Evolutionary conservation across 2,113 vertebrate genomes (phyloP), one percentile per base, ranked within the genome.

Genomic region (Rhinoptilus africanus): DNA sequence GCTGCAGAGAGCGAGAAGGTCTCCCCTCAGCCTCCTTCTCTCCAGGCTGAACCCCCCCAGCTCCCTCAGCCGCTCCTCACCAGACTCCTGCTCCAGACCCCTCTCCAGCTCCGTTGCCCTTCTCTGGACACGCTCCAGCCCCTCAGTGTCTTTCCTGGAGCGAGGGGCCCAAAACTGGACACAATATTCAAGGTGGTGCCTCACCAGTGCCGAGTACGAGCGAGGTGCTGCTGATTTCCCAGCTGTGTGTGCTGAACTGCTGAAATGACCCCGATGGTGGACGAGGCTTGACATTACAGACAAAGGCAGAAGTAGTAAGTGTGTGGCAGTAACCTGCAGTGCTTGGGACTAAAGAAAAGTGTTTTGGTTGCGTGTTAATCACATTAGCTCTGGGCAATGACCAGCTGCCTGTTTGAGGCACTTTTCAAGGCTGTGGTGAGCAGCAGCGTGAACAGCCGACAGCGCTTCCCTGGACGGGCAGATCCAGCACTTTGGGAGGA

Each of bases 71-170:
- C 5, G 34, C 34, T 35, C 34, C 34, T n/a, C 21, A 32, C 11
- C 2, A 12, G 54, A 8, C 73, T 7, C 18, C 27, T 17, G 3
- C 74, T 62, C 56, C 15, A 77, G 20, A 11, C 35, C 23, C 47
- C 1, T 9, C 59, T 3, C 35, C 60, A 17, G 37, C 76, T 10
- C 4, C 4, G 5, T 5, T n/a, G 76, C 35, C 23, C 60, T 53
- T 28, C 76, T n/a, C 18, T 53, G 60, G 48, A 27, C 23, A 9
- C 4, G 4, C 43, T 76, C 41, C 43, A 24, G 20, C 56, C 4
- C n/a, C 43, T 32, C n/a, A 0, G 3, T 4, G 51, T 10, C 71
- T 5, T 1, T 24, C 51, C 6, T 14, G 51, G 4, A 0, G 9
- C 2, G 24, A 45, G 23, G 53, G 39, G 17, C 53, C 77, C 77